phyloP scores from a whole-genome alignment of 2,888 invertebrate species.

The Helicoverpa assulta region DNA sequence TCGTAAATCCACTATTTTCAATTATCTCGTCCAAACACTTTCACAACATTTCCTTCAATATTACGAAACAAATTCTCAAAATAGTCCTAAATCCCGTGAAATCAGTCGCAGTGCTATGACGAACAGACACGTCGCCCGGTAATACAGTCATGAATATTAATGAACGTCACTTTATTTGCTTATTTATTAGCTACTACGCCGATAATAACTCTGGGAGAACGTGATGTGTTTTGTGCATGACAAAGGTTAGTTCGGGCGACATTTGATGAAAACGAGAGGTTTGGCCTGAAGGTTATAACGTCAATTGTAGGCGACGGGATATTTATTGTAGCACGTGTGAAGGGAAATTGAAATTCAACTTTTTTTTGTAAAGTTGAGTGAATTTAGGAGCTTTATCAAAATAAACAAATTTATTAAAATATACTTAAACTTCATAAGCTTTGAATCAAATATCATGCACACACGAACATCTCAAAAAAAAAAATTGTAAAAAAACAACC shows the following conservation, averaged over 20 bases:
- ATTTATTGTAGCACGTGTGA: background rate
- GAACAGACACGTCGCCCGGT: slow-evolving; percentile 76
- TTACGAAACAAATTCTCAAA: slow-evolving; percentile 38
- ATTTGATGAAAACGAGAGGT: slow-evolving; percentile 24
- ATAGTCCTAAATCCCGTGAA: slow-evolving; percentile 54
- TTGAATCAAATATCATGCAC: background rate
- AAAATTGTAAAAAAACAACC: slow-evolving; percentile 1
- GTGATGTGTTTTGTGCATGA: slow-evolving; percentile 59
- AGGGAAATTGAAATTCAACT: background rate
- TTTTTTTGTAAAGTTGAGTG: background rate
- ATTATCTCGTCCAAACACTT: background rate
- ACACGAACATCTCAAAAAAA: background rate
- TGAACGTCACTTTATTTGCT: slow-evolving; percentile 84
- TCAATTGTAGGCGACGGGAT: background rate
- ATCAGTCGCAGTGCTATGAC: slow-evolving; percentile 59
- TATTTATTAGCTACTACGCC: slow-evolving; percentile 80
- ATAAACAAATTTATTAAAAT: no score
- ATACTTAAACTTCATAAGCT: background rate
- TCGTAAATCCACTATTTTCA: background rate
- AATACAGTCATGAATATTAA: slow-evolving; percentile 86
- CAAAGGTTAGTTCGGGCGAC: slow-evolving; percentile 43
- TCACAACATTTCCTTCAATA: background rate
- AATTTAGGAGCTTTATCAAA: no score
- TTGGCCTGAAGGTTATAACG: background rate
- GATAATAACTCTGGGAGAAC: slow-evolving; percentile 73